Evolutionary conservation across 2,113 vertebrate genomes (phyloP).

Genomic region (Collichthys lucidus): DNA sequence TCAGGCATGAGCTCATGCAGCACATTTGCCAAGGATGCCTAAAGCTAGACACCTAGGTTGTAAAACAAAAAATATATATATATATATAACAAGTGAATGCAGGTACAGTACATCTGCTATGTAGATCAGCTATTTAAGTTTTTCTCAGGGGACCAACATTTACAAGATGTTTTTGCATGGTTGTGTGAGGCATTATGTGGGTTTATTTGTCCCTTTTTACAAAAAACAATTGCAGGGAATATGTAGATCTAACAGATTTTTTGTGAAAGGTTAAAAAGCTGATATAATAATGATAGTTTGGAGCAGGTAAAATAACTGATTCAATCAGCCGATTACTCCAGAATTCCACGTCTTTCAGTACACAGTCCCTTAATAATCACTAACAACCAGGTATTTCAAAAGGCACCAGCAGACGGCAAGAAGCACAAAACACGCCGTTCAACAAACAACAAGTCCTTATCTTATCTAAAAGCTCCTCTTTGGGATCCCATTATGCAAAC

Average conservation of each 20-base stretch:
- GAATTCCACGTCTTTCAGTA: too few relatives aligned
- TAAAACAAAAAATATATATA: background rate
- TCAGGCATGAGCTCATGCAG: slow-evolving; percentile 75
- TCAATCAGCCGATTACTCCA: too few relatives aligned
- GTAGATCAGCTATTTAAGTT: slow-evolving; percentile 25
- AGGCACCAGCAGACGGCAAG: too few relatives aligned
- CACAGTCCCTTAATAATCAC: too few relatives aligned
- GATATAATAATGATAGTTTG: too few relatives aligned
- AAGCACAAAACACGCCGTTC: too few relatives aligned
- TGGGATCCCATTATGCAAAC: too few relatives aligned
- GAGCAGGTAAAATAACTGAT: too few relatives aligned
- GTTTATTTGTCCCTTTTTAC: slow-evolving; percentile 27
- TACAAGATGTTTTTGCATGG: slow-evolving; percentile 25
- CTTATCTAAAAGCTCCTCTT: too few relatives aligned
- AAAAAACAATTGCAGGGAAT: background rate
- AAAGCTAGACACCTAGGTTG: background rate
- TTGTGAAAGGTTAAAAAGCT: too few relatives aligned
- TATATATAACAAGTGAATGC: background rate
- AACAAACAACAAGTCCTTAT: too few relatives aligned
- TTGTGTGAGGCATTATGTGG: slow-evolving; percentile 11
- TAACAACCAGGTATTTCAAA: too few relatives aligned
- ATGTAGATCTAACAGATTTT: background rate
- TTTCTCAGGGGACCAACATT: slow-evolving; percentile 15
- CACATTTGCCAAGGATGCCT: slow-evolving; percentile 13
- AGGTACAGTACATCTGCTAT: background rate